phyloP scores from a whole-genome alignment of 1,140 invertebrate genomes.

The Venustaconcha ellipsiformis region DNA sequence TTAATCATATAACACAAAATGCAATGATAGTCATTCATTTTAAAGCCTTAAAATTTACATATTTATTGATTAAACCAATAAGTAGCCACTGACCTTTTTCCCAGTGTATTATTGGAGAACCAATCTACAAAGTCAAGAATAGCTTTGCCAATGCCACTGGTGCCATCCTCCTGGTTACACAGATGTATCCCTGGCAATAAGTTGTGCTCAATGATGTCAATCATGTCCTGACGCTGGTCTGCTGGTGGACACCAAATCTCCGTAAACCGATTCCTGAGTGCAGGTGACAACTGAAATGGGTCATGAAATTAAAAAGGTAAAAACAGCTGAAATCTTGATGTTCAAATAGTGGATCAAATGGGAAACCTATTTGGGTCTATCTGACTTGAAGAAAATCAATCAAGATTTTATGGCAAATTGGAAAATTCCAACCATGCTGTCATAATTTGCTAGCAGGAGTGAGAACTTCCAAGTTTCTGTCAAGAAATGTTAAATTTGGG shows the following conservation, averaged over 20 bases:
- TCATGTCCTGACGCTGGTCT: conserved; percentile 78
- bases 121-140: conserved; percentile 87
- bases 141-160: conserved; percentile 74
- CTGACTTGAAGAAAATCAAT: too few relatives aligned
- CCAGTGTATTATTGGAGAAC: conserved; percentile 79
- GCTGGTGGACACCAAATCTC: conserved; percentile 97
- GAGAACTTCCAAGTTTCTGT: too few relatives aligned
- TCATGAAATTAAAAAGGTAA: too few relatives aligned
- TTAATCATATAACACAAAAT: too few relatives aligned
- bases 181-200: conserved; percentile 72
- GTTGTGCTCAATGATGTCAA: conserved; percentile 85
- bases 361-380: too few relatives aligned
- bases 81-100: conserved; percentile 72
- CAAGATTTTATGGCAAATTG: too few relatives aligned
- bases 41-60: not conserved
- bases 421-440: too few relatives aligned
- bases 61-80: not conserved
- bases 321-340: too few relatives aligned
- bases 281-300: conserved; percentile 85
- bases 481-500: too few relatives aligned
- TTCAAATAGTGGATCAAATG: too few relatives aligned
- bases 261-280: conserved; percentile 96
- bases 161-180: conserved; percentile 73
- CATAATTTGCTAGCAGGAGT: too few relatives aligned
- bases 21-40: not conserved